Conservation (phyloP, 2,888 invertebrate species). For the Galerucella calmariensis region DNA sequence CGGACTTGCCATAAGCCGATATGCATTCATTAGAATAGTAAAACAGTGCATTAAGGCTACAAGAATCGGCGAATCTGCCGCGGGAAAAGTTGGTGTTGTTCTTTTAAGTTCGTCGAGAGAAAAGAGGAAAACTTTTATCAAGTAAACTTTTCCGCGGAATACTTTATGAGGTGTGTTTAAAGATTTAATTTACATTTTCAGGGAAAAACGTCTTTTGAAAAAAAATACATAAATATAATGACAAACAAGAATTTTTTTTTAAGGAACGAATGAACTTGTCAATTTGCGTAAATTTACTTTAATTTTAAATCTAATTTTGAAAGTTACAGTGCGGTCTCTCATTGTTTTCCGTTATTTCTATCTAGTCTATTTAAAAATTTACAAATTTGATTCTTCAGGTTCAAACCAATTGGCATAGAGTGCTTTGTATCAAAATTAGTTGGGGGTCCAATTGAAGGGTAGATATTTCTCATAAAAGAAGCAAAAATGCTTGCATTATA, state of each 20-base stretch:
- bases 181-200: constrained; percentile 57
- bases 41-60: constrained; percentile 60
- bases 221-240: constrained; percentile 41
- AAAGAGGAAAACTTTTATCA: constrained; percentile 60
- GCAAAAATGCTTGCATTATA: no score
- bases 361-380: no score
- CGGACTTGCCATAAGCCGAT: constrained; percentile 57
- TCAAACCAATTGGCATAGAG: no score
- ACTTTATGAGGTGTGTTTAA: constrained; percentile 58
- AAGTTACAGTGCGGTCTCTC: background rate
- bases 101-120: constrained; percentile 56
- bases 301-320: constrained; percentile 18
- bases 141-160: constrained; percentile 52
- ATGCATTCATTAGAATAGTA: constrained; percentile 63
- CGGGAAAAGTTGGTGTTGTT: constrained; percentile 59
- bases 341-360: no score
- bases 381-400: no score
- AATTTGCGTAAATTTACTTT: constrained; percentile 24
- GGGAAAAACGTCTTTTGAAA: constrained; percentile 42
- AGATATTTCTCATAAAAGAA: no score
- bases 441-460: no score
- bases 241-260: constrained; percentile 34
- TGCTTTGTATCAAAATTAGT: no score
- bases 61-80: constrained; percentile 56
- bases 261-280: constrained; percentile 32